Evolutionary conservation across 2,888 invertebrate species (phyloP).

Genomic region (Bombyx huttoni): DNA sequence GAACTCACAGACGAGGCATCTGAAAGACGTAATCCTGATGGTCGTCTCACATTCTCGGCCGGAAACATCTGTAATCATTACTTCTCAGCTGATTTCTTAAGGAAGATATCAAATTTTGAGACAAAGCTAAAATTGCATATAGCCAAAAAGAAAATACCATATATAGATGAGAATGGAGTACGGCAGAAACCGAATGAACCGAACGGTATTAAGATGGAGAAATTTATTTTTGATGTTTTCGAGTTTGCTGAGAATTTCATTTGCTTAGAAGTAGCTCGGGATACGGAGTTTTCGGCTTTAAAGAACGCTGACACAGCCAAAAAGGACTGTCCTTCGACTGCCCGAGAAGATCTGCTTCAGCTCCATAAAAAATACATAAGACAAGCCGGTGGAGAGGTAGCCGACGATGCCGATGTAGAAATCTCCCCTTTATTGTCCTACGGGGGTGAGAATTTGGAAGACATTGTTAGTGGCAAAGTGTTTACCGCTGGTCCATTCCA

Average conservation of each 20-base stretch:
- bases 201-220: conserved; percentile 99
- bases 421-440: conserved; percentile 93
- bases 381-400: conserved; percentile 84
- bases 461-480: conserved; percentile 76
- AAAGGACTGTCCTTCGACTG: conserved; percentile 93
- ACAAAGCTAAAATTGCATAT: conserved; percentile 89
- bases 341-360: conserved; percentile 80
- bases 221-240: conserved; percentile 99
- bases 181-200: conserved; percentile 83
- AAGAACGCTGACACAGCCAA: conserved; percentile 92
- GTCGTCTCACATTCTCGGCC: conserved; percentile 89
- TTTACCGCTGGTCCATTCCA: conserved; percentile 77
- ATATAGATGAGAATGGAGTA: conserved; percentile 79
- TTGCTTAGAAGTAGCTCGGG: conserved; percentile 92
- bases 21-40: conserved; percentile 82
- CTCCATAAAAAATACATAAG: conserved; percentile 86
- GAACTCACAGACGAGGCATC: conserved; percentile 93
- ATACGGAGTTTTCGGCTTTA: conserved; percentile 96
- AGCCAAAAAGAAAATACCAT: conserved; percentile 97
- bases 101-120: conserved; percentile 81
- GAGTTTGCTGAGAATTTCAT: conserved; percentile 92
- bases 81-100: conserved; percentile 90
- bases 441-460: conserved; percentile 86
- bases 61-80: conserved; percentile 99
- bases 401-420: conserved; percentile 81